Evolutionary conservation across 2,888 invertebrate genomes (phyloP), one percentile per base, ranked within the genome.

Genomic region (Cerastoderma edule): DNA sequence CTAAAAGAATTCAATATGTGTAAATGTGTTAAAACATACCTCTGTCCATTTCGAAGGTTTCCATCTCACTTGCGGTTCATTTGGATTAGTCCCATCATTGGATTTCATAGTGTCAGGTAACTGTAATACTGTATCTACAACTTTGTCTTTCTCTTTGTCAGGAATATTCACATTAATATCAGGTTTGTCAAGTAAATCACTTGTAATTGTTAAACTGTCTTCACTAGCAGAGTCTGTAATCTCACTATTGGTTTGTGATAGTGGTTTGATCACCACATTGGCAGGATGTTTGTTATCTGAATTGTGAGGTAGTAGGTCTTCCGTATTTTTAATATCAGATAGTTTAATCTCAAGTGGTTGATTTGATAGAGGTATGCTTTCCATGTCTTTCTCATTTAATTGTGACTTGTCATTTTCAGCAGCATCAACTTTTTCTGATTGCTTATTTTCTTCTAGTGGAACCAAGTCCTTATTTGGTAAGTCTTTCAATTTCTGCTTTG

Each of bases 31-130:
- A n/a, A n/a, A n/a, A 67, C 69, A 65, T 73, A 86, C 86, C 70
- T 81, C 81, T 19, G 78, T 81, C 86, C 86, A 86, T 24, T 80
- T 73, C 32, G 72, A 69, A 19, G 81, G 66, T 24, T 53, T 72
- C 86, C 86, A 86, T 19, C 69, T 72, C 19, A 6, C 10, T 24
- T 44, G 30, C 44, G 27, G 56, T 32, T 32, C 16, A 28, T 39
- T 54, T 27, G 54, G 44, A 16, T 30, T 32, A 57, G 32, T 68
- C 22, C 57, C 57, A 44, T n/a, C 35, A 3, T 24, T 69, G 69
- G 69, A 69, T 69, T 69, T 69, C 68, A 39, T 27, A 57, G 4
- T 53, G 5, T 50, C 30, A 13, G 33, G 1, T 33, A 27, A 10
- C 8, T 50, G 6, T 50, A 50, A 33, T 50, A 50, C 66, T 33